Evolutionary conservation across 1,140 invertebrate species (phyloP).

Genomic region (Aphidius ervi): DNA sequence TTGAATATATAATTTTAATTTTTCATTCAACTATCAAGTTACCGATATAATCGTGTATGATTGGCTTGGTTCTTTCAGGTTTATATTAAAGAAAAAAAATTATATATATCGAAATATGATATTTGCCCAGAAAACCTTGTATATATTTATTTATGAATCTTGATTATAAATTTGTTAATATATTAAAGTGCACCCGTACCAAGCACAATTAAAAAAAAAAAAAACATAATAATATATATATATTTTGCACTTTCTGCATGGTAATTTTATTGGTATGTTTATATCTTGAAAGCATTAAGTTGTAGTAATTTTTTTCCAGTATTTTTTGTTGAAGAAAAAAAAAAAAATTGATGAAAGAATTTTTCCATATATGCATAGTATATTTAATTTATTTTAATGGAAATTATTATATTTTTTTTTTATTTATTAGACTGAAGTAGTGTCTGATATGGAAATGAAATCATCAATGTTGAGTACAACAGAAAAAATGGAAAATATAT

Average conservation of each 20-base stretch:
- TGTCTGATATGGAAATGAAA: slow-evolving; percentile 30
- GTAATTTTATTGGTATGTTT: not conserved
- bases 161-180: slow-evolving; percentile 7
- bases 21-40: slow-evolving; percentile 10
- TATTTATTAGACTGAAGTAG: slow-evolving; percentile 34
- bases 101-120: slow-evolving; percentile 34
- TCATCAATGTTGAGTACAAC: slow-evolving; percentile 19
- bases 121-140: slow-evolving; percentile 13
- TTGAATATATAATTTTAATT: not conserved
- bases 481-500: slow-evolving; percentile 18
- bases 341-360: not conserved
- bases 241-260: too few relatives aligned
- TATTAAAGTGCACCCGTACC: slow-evolving; percentile 6
- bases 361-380: slow-evolving; percentile 1
- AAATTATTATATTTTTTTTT: slow-evolving; percentile 16
- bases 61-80: slow-evolving; percentile 23
- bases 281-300: too few relatives aligned
- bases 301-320: too few relatives aligned
- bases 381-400: not conserved
- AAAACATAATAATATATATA: not conserved
- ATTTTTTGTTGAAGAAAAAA: not conserved
- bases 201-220: not conserved
- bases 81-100: slow-evolving; percentile 14
- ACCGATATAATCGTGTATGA: not conserved
- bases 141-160: slow-evolving; percentile 8